phyloP scores from a whole-genome alignment of 2,113 vertebrate species.

The Ictalurus punctatus region DNA sequence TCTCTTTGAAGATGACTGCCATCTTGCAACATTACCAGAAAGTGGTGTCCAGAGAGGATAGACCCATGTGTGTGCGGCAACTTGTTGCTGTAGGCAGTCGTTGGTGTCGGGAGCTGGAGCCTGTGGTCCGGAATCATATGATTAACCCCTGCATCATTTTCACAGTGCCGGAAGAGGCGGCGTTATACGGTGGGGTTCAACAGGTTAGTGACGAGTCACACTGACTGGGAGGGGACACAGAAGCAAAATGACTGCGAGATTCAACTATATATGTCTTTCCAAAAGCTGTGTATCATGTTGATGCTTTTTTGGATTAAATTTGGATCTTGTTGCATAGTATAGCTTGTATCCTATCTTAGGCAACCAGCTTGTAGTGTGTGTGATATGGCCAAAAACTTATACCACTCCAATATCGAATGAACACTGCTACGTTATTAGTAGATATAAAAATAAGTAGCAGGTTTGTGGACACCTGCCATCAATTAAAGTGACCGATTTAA shows the following conservation, averaged over 20 bases:
- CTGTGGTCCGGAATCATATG: constrained; percentile 78
- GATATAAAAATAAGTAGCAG: not conserved
- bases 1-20: constrained; percentile 71
- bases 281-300: not conserved
- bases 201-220: constrained; percentile 75
- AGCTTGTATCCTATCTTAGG: not conserved
- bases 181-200: constrained; percentile 82
- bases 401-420: not conserved
- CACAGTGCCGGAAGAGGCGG: constrained; percentile 80
- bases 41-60: constrained; percentile 61
- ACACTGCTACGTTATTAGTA: not conserved
- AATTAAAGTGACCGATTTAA: too few species aligned
- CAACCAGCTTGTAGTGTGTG: not conserved
- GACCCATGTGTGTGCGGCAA: constrained; percentile 68
- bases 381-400: not conserved
- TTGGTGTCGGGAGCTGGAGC: constrained; percentile 75
- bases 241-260: not conserved
- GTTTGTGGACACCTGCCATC: not conserved
- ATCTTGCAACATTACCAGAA: constrained; percentile 83
- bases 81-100: constrained; percentile 76
- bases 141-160: constrained; percentile 78
- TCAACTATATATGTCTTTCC: not conserved
- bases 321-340: not conserved
- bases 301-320: not conserved
- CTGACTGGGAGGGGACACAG: not conserved